Evolutionary conservation across 2,797 vertebrate species (phyloP).

Genomic region (Diplodus sargus): DNA sequence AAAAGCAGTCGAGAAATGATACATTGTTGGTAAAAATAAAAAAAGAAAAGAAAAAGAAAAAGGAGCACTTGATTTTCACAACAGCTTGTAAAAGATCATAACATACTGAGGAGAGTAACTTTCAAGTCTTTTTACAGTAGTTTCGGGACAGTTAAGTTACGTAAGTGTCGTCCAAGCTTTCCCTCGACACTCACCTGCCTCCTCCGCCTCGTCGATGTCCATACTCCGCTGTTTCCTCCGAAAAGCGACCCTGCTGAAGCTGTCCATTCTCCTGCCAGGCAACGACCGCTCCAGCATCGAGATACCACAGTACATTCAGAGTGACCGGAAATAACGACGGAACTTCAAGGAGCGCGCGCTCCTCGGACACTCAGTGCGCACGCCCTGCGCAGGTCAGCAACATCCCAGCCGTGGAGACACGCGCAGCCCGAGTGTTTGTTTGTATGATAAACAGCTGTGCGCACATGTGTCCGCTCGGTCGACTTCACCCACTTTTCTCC

Average conservation of each 20-base stretch:
- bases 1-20: too few relatives aligned
- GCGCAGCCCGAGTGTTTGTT: neutral
- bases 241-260: conserved; percentile 82
- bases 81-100: neutral
- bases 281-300: conserved; percentile 70
- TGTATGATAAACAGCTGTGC: neutral
- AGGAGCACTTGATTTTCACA: neutral
- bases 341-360: neutral
- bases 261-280: conserved; percentile 66
- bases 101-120: too few relatives aligned
- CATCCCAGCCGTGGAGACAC: fast-evolving
- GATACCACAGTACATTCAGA: neutral
- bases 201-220: conserved; percentile 28
- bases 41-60: neutral
- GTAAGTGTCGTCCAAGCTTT: neutral
- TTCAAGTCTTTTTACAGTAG: too few relatives aligned
- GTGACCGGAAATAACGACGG: neutral
- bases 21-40: neutral
- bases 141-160: neutral
- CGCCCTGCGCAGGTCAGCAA: neutral
- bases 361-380: neutral
- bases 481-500: neutral
- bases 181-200: conserved; percentile 68
- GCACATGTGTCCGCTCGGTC: neutral
- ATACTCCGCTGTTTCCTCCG: conserved; percentile 74